These are phyloP conservation scores for Pollachius pollachius DNA, from an alignment of 2,113 vertebrate genomes.

Conservation along the genomic window DNA sequence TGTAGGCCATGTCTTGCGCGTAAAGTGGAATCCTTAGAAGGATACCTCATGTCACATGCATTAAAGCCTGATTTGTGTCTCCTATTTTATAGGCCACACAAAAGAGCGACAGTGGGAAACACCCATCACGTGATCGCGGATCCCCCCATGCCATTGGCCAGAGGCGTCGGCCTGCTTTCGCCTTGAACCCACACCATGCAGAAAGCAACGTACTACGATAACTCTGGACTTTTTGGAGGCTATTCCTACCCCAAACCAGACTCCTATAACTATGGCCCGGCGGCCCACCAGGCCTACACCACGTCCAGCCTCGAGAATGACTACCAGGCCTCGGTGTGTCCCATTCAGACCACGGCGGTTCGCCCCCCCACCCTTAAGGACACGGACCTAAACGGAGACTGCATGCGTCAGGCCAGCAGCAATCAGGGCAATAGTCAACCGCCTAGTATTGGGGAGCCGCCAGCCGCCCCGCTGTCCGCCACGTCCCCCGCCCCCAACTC, in stretches of 20 bases:
- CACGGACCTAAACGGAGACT: constrained; percentile 88
- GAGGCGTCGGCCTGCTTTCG: constrained; percentile 78
- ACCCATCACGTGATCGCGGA: constrained; percentile 79
- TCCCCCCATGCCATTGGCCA: constrained; percentile 91
- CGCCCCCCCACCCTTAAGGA: constrained; percentile 85
- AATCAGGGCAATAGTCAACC: constrained; percentile 81
- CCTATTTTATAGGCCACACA: constrained; percentile 64
- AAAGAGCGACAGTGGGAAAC: constrained; percentile 73
- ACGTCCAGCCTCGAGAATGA: constrained; percentile 85
- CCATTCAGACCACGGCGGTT: constrained; percentile 85
- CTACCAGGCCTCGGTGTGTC: constrained; percentile 89
- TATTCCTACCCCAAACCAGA: constrained; percentile 94
- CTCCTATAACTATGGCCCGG: constrained; percentile 83
- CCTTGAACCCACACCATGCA: constrained; percentile 89
- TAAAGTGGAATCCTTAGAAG: not conserved
- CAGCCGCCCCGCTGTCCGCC: constrained; percentile 83
- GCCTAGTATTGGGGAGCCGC: constrained; percentile 81
- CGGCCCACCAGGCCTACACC: constrained; percentile 86
- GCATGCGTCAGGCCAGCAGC: constrained; percentile 85
- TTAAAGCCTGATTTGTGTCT: constrained; percentile 40
- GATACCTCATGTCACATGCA: constrained; percentile 1
- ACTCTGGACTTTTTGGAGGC: constrained; percentile 92
- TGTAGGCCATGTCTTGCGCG: not conserved
- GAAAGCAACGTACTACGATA: constrained; percentile 98
- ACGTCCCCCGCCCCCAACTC: constrained; percentile 85